Base-by-base conservation (phyloP, 2,888 invertebrate genomes). In the Heliconius ethilla region DNA sequence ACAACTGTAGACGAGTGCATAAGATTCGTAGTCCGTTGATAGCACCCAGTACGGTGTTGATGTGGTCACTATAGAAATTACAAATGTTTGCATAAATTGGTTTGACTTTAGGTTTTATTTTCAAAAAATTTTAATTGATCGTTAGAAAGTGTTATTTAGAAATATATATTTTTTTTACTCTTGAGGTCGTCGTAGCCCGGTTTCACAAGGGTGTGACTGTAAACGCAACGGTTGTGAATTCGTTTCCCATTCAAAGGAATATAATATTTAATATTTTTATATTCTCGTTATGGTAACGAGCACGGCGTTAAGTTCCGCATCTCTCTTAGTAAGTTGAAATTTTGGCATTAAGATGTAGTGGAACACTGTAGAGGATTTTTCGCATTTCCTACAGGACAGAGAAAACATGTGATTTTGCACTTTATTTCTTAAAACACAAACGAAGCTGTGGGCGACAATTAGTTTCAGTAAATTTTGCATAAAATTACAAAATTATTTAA, bases 1-100 rank as follows among this genome's bases (percentile, higher is more conserved):
- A 83, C 96, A 97, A 37, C 95, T 95, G 92, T 96, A 96, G 3
- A 96, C 95, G 0, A 96, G 94, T 0, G 96, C 90, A 82, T 95
- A 96, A 59, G 90, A 90, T 0, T 88, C 89, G 85, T 96, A 96
- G 85, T 97, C 96, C 0, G 96, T 96, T 33, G 93, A 95, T 22
- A 96, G 84, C 0, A 97, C 90, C 96, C 96, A 96, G 84, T 96
- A 96, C 1, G 88, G 87, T 1, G 83, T 81, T 11, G 85, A 80
- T 0, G 81, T 81, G 0, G 85, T 83, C 0, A 80, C 92, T 92
- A 95, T 94, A 63, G 62, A 63, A 59, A 59, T 45, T 9, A 25
- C 13, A 45, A 70, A 40, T 25, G 11, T 27, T 15, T 27, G 13
- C 11, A 63, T 63, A 6, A 25, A 15, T 59, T 59, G 1, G 7